These are phyloP conservation scores for Strigops habroptila DNA, from an alignment of 2,113 vertebrate species.

Conservation along the genomic window DNA sequence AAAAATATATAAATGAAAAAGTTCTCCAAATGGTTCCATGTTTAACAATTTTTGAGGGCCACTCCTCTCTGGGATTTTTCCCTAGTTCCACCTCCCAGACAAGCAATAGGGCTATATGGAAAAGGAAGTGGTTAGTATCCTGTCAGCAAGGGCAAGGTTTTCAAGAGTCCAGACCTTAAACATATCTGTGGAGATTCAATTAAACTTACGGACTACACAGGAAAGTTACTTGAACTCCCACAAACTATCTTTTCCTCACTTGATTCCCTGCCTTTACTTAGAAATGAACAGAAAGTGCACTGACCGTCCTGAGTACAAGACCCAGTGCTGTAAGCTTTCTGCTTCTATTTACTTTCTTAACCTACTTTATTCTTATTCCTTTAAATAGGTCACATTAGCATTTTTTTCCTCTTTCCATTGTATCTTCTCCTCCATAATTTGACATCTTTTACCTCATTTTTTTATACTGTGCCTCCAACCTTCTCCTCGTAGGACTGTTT, in stretches of 20 bases:
- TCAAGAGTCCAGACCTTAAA: not conserved
- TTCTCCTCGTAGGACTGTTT: not conserved
- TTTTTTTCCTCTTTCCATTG: not conserved
- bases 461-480: not conserved
- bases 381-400: not conserved
- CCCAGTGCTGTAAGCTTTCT: not conserved
- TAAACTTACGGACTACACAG: rapidly evolving
- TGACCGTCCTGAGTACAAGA: not conserved
- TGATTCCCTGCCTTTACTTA: not conserved
- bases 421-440: not conserved
- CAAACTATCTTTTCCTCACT: not conserved
- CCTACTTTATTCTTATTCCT: not conserved
- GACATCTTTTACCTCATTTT: not conserved
- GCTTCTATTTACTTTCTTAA: not conserved
- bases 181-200: not conserved
- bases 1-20: conserved; percentile 63
- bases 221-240: not conserved
- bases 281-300: not conserved
- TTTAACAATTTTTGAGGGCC: not conserved
- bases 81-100: not conserved
- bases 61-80: not conserved
- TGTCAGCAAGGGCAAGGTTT: not conserved
- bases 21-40: not conserved
- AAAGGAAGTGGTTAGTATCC: not conserved
- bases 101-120: not conserved